These are phyloP conservation scores for Mustela nigripes DNA, from an alignment of 2,113 vertebrate species.

Conservation along the genomic window DNA sequence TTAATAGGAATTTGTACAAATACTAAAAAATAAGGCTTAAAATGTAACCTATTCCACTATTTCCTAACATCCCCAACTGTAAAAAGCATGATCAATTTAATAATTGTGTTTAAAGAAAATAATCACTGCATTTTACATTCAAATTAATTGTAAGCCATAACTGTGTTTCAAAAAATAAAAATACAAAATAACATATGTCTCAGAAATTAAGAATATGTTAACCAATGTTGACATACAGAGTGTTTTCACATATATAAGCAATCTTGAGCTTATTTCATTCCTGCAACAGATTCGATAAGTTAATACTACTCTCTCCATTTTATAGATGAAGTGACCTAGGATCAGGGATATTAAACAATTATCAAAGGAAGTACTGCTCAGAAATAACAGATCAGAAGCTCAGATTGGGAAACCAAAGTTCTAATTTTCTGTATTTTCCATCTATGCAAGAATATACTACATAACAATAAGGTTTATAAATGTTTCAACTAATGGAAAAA, in stretches of 20 bases:
- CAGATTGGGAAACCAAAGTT: background rate
- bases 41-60: background rate
- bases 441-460: background rate
- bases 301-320: background rate
- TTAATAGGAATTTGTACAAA: background rate
- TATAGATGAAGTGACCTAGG: background rate
- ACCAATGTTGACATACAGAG: background rate
- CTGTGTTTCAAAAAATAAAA: background rate
- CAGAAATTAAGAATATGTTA: background rate
- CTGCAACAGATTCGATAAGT: background rate
- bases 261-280: background rate
- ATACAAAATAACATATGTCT: background rate
- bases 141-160: background rate
- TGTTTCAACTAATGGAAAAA: background rate
- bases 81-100: background rate
- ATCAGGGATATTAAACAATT: background rate
- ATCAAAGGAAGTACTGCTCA: background rate
- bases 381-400: constrained; percentile 32
- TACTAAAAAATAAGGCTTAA: background rate
- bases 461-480: background rate
- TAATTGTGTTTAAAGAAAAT: background rate
- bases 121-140: background rate
- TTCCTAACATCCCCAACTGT: background rate
- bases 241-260: background rate
- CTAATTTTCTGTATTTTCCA: background rate